A percentile compares a stretch with the other conserved stretches of the same genome.
Evolutionary conservation across 1,140 invertebrate genomes (phyloP).

Genomic region (Zaprionus camerounensis): DNA sequence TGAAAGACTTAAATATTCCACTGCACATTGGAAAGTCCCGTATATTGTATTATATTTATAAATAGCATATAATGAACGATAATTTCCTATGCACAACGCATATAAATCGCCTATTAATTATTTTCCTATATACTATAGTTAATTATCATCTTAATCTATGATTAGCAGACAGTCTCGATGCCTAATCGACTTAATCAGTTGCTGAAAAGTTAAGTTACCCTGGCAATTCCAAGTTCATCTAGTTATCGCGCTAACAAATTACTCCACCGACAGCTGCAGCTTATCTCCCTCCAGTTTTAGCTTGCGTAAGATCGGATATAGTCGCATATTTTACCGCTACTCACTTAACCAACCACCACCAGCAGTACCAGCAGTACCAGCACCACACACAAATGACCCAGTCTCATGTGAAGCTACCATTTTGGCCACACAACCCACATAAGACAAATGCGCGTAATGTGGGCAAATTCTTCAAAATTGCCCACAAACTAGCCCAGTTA

Average conservation of each 20-base stretch:
- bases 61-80: too few relatives aligned
- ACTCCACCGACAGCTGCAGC: background rate
- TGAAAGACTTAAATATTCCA: too few relatives aligned
- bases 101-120: background rate
- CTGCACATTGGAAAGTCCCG: too few relatives aligned
- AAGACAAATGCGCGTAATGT: conserved; percentile 32
- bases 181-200: background rate
- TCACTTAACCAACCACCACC: conserved; percentile 9
- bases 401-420: conserved; percentile 71
- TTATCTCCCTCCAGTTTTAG: background rate
- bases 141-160: background rate
- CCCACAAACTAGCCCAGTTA: conserved; percentile 76
- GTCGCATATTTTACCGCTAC: conserved; percentile 35
- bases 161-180: background rate
- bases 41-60: too few relatives aligned
- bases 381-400: conserved; percentile 59
- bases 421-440: conserved; percentile 42
- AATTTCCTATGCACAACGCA: too few relatives aligned
- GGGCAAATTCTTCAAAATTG: conserved; percentile 74
- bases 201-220: background rate
- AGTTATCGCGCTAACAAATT: conserved; percentile 1
- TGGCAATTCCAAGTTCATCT: background rate
- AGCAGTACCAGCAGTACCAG: too few relatives aligned
- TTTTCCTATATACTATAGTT: background rate
- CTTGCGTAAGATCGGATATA: conserved; percentile 18